Evolutionary conservation across 2,113 vertebrate species (phyloP).

Genomic region (Tyto alba): DNA sequence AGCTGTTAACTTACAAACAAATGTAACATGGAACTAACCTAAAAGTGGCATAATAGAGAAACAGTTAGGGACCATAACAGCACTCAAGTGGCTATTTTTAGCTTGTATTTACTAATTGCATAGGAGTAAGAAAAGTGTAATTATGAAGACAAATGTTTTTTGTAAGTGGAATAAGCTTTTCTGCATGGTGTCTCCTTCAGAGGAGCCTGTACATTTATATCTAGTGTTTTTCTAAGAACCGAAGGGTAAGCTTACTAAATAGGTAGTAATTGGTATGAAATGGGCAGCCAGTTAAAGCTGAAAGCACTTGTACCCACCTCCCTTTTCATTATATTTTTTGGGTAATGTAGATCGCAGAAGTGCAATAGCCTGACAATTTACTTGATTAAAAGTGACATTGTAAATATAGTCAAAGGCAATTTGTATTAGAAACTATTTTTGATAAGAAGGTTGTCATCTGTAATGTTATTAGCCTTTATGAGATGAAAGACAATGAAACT

Average conservation of each 20-base stretch:
- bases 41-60: neutral
- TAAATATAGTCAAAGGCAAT: constrained; percentile 60
- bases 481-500: constrained; percentile 43
- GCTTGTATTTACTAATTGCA: constrained; percentile 30
- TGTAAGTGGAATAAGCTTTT: constrained; percentile 17
- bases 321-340: neutral
- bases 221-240: neutral
- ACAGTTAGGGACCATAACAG: neutral
- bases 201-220: neutral
- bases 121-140: neutral
- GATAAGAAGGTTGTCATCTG: constrained; percentile 45
- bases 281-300: neutral
- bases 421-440: constrained; percentile 46
- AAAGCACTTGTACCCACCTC: neutral
- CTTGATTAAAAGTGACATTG: constrained; percentile 60
- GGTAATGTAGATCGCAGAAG: neutral
- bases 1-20: neutral
- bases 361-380: constrained; percentile 32
- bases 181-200: neutral
- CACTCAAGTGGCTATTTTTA: neutral
- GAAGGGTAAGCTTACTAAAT: neutral
- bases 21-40: neutral
- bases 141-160: constrained; percentile 23
- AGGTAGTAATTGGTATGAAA: constrained; percentile 30
- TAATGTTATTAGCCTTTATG: neutral